Base-by-base conservation (phyloP, 37 sponge, comb jelly and placozoan species). In the Tethya wilhelma region DNA sequence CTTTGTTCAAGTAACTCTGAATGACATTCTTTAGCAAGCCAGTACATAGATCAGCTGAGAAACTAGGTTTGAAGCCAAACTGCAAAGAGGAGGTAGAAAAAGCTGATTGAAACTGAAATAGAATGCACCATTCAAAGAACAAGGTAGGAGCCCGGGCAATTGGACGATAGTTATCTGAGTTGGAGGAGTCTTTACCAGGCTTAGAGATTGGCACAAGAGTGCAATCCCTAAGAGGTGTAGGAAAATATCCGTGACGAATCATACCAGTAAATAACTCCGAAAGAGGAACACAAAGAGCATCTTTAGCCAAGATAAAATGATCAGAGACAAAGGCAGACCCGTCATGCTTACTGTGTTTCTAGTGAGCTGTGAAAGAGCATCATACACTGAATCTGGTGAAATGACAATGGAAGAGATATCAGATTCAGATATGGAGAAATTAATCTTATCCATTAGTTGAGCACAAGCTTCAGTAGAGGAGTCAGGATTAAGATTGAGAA, bases 41-140 rank as follows among this genome's bases (percentile, higher is more conserved):
- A 23, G 63, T 26, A 25, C 63, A 62, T 7, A 62, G 63, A 62
- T 8, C 22, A 25, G 63, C 22, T 25, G 63, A 62, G 22, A 26
- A 25, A 23, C 63, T 25, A 25, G 63, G 63, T 23, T 62, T 62
- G 22, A 62, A 62, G 26, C 63, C 63, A 62, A 62, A 62, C 26
- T 62, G 26, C 29, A 62, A 23, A 7, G 19, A 14, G 22, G 28
- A 26, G 29, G 63, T 62, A 25, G 63, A 62, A 62, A 62, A 62
- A 25, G 7, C 7, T 25, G 63, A 25, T 25, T 11, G 7, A 23
- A 26, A 62, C 19, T 11, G 19, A 25, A 26, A 25, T 8, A 62
- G 63, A 7, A 62, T 23, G 7, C 7, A 7, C 29, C 63, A 26
- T 23, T 62, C 63, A 62, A 62, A 25, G 26, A 62, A 8, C 25